Evolutionary conservation across 2,113 vertebrate genomes (phyloP).

Genomic region (Zapus hudsonius): DNA sequence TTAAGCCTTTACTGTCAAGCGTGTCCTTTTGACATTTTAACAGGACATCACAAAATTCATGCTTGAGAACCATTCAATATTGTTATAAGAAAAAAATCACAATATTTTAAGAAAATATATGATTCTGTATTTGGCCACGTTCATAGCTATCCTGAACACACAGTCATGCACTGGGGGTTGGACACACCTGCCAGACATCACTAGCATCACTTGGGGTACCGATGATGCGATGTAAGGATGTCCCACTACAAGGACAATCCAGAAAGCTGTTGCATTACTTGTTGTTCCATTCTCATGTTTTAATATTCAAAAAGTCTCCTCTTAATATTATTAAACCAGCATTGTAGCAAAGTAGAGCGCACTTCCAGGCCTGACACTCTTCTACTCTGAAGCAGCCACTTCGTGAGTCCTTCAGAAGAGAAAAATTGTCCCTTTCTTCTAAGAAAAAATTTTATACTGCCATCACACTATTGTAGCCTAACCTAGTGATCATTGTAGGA

Average conservation of each 20-base stretch:
- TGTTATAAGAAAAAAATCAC: neutral
- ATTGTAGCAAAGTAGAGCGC: neutral
- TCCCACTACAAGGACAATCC: neutral
- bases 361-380: neutral
- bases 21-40: neutral
- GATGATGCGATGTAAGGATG: slow-evolving; percentile 22
- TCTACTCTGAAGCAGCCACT: neutral
- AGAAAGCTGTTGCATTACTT: neutral
- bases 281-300: neutral
- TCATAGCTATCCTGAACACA: no score
- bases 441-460: neutral
- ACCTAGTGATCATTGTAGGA: neutral
- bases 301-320: slow-evolving; percentile 26
- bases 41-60: no score
- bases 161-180: no score
- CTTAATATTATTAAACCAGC: neutral
- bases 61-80: neutral
- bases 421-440: neutral
- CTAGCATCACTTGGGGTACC: no score
- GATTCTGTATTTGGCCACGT: no score
- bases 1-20: neutral
- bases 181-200: no score
- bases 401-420: neutral
- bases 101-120: no score
- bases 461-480: neutral